Evolutionary conservation across 2,888 invertebrate species (phyloP).

Genomic region (Metellina segmentata): DNA sequence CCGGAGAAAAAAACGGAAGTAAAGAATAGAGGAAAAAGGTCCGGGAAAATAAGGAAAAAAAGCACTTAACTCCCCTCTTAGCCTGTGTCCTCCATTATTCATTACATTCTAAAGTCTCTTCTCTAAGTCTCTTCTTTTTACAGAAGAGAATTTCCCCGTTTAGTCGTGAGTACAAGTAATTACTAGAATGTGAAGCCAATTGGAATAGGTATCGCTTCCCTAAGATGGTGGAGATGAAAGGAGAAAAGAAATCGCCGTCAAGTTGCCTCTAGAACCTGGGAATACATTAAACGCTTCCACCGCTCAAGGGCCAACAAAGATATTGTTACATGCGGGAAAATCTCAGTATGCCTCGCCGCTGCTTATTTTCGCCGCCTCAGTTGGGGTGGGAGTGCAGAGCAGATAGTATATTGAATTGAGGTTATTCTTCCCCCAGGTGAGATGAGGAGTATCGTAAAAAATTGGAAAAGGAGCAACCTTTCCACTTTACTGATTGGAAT

Average conservation of each 20-base stretch:
- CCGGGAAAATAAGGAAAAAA: constrained; percentile 39
- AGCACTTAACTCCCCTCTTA: constrained; percentile 75
- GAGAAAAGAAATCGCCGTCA: constrained; percentile 34
- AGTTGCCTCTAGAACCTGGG: constrained; percentile 36
- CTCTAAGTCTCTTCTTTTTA: constrained; percentile 48
- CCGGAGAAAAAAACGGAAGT: constrained; percentile 20
- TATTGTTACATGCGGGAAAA: constrained; percentile 25
- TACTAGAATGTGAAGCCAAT: constrained; percentile 76
- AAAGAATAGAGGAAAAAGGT: constrained; percentile 31
- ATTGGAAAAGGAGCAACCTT: constrained; percentile 47
- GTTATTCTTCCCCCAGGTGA: constrained; percentile 56
- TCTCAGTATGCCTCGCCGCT: constrained; percentile 48
- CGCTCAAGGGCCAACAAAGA: constrained; percentile 34
- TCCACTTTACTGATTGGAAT: constrained; percentile 70
- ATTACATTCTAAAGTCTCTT: constrained; percentile 76
- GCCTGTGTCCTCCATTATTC: constrained; percentile 74
- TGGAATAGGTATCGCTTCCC: constrained; percentile 67
- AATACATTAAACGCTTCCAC: constrained; percentile 70
- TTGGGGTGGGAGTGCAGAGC: constrained; percentile 29
- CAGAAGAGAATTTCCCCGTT: constrained; percentile 54
- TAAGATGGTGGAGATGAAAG: constrained; percentile 28
- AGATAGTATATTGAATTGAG: constrained; percentile 65
- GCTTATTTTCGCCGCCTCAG: constrained; percentile 62
- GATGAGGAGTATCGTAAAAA: constrained; percentile 45
- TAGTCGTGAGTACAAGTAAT: constrained; percentile 76